Base-by-base conservation (phyloP, 2,888 invertebrate species). In the Zeuzera pyrina region DNA sequence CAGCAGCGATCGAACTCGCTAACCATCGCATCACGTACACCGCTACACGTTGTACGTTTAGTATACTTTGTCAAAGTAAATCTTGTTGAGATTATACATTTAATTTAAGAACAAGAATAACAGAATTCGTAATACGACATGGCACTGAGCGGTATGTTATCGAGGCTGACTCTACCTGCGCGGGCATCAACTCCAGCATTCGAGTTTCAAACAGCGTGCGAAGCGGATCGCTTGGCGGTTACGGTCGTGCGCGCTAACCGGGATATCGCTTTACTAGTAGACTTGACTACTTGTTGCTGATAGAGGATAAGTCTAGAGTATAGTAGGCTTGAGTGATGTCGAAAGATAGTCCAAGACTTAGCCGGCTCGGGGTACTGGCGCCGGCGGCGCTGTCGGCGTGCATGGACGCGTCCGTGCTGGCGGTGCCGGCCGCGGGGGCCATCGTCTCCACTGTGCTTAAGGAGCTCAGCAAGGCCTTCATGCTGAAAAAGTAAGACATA, bases 401-500 rank as follows among this genome's bases (percentile, higher is more conserved):
- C 45, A 74, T 78, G 67, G 79, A 79, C 44, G 83, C 83, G 1
- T 83, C 83, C 16, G 77, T 79, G 37, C 52, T 81, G 36, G 81
- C 78, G 0, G 83, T 79, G 41, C 83, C 83, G 2, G 78, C 79
- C 0, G 83, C 83, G 4, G 78, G 81, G 0, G 83, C 79, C 15
- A 77, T 81, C 35, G 74, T 83, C 25, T 77, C 79, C 34, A 81
- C 79, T 1, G 78, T 83, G 19, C 69, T 83, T 15, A 76, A 77
- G 48, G 81, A 83, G 38, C 70, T 83, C 30, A 81, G 78, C 63
- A 81, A 79, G 41, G 81, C 81, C 21, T 83, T 83, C 44, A 79
- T 83, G 81, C 60, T 83, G 12, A 83, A 83, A 44, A 83, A 70
- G 81, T 83, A 48, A 74, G 73, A 65, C n/a, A n/a, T n/a, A n/a